Base-by-base conservation (phyloP, 2,888 invertebrate genomes). In the Leptura quadrifasciata region DNA sequence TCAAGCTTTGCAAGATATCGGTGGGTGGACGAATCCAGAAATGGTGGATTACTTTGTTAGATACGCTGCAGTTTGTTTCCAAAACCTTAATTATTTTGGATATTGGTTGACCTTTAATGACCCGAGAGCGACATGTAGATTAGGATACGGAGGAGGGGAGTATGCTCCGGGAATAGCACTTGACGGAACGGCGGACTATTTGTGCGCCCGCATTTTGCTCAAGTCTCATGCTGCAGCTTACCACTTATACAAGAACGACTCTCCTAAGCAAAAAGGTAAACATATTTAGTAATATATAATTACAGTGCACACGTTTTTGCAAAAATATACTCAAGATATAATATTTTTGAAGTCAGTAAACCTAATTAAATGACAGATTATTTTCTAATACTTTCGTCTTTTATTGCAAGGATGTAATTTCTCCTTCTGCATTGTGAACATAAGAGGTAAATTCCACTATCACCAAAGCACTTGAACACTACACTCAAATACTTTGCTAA, bases 141-240 rank as follows among this genome's bases (percentile, higher is more conserved):
- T 80, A 21, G 87, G 87, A 1, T 90, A 88, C 76, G 88, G 87
- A 2, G 79, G 72, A 65, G 88, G 80, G 81, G 31, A 73, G 9
- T 76, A 77, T 35, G 92, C 92, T 0, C 92, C 92, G 0, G 91
- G 90, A 0, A 83, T 82, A 2, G 81, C 84, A 0, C 85, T 89
- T 54, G 90, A 90, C 21, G 93, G 93, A 0, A 86, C 91, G 52
- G 91, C 90, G 2, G 91, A 91, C 78, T 94, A 94, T 84, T 81
- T 92, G 78, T 93, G 93, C 69, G 91, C 90, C 0, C 93, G 93
- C 83, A 92, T 92, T 75, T 88, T 93, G 47, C 88, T 95, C 10
- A 85, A 91, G 60, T 92, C 94, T 0, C 94, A 95, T 82, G 94
- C 91, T 0, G 90, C 88, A 82, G 92, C 91, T 0, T 95, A 93